A percentile compares a stretch with the other conserved stretches of the same genome.
Conservation (phyloP, 2,113 vertebrate genomes). For the Cephalopterus ornatus region DNA sequence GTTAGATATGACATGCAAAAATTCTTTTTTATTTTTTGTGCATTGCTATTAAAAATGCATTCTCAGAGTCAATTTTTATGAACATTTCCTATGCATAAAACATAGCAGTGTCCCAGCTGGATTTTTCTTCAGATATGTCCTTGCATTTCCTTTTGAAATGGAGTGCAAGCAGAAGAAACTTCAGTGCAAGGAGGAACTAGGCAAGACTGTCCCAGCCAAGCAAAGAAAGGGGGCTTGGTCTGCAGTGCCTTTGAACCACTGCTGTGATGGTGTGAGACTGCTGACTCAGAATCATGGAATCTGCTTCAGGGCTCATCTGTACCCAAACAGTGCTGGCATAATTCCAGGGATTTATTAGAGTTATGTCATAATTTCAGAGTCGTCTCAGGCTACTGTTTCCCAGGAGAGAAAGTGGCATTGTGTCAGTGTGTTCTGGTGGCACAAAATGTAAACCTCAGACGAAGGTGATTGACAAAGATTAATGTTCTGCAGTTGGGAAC, state of each 20-base stretch:
- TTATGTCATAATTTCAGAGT: background rate
- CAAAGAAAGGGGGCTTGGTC: background rate
- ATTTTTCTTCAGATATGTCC: background rate
- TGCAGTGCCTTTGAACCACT: background rate
- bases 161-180: background rate
- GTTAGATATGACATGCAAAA: background rate
- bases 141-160: background rate
- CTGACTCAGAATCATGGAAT: background rate
- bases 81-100: background rate
- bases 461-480: background rate
- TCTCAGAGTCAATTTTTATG: background rate
- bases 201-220: background rate
- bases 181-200: background rate
- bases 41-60: background rate
- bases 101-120: background rate
- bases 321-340: background rate
- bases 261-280: background rate
- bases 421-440: background rate
- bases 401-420: background rate
- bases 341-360: background rate
- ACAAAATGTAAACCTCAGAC: background rate
- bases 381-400: background rate
- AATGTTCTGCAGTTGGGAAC: background rate
- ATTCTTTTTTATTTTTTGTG: background rate
- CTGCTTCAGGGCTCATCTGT: background rate